A percentile compares a stretch with the other conserved stretches of the same genome.
phyloP scores from a whole-genome alignment of 2,113 vertebrate genomes.

The Enhydra lutris region DNA sequence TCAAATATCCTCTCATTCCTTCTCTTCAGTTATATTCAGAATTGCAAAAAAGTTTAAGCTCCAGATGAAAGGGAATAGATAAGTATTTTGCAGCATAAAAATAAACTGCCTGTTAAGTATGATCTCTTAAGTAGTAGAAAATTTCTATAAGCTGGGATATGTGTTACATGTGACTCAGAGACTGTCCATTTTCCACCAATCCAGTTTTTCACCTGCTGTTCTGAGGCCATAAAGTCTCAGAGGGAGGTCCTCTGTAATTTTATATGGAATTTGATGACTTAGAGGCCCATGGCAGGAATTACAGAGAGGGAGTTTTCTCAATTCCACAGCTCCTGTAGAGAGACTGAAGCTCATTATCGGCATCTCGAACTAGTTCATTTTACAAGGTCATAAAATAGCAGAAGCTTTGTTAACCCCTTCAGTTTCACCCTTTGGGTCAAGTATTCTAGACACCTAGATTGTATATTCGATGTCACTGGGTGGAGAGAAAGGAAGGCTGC shows the following conservation, averaged over 20 bases:
- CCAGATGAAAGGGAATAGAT: constrained; percentile 61
- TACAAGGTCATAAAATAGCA: not conserved
- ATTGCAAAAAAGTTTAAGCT: constrained; percentile 43
- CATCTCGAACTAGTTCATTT: not conserved
- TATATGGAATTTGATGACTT: constrained; percentile 50
- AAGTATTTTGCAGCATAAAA: constrained; percentile 57
- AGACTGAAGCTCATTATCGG: constrained; percentile 44
- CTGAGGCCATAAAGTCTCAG: constrained; percentile 47
- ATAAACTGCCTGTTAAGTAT: constrained; percentile 56
- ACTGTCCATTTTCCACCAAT: not conserved
- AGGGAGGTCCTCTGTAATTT: constrained; percentile 58
- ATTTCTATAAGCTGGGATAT: constrained; percentile 46
- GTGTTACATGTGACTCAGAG: constrained; percentile 46
- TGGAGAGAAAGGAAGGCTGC: not conserved
- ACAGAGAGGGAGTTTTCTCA: not conserved
- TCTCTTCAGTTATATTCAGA: not conserved
- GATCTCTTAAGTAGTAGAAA: constrained; percentile 46
- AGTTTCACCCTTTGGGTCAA: not conserved
- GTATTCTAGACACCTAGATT: not conserved
- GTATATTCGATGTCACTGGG: not conserved
- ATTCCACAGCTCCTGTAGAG: not conserved
- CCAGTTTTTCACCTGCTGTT: constrained; percentile 56
- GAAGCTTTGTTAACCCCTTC: constrained; percentile 1
- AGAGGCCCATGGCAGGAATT: constrained; percentile 5
- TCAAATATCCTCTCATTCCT: constrained; percentile 36